Conservation (phyloP, 2,888 invertebrate species). For the Agrochola macilenta region DNA sequence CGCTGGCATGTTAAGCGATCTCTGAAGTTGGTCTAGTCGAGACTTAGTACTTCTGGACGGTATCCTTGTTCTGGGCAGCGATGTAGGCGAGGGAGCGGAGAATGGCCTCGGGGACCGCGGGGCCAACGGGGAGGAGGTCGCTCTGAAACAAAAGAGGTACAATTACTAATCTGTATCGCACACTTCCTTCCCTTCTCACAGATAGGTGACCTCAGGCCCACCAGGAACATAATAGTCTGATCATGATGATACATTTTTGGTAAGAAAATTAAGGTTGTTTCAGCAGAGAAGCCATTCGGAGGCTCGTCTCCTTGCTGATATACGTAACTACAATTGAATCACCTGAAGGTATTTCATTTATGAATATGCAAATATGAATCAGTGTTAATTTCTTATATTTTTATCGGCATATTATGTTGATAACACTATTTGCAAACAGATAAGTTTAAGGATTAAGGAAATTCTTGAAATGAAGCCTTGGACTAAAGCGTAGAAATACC, state of each 20-base stretch:
- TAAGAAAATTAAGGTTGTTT: neutral
- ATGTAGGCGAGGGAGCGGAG: constrained; percentile 77
- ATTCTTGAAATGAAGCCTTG: constrained; percentile 17
- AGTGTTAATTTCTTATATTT: neutral
- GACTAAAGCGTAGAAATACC: neutral
- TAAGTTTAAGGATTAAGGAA: constrained; percentile 2
- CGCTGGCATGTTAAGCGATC: constrained; percentile 27
- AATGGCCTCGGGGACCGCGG: constrained; percentile 77
- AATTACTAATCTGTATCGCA: neutral
- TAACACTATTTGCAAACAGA: constrained; percentile 21
- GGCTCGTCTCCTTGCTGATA: neutral
- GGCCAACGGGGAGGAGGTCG: constrained; percentile 74
- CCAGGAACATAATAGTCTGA: neutral
- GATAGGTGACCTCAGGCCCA: neutral
- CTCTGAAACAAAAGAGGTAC: constrained; percentile 69
- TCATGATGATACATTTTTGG: neutral
- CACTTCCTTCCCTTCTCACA: neutral
- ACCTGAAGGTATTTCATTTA: neutral
- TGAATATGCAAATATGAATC: constrained; percentile 11
- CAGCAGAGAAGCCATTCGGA: neutral
- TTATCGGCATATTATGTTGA: constrained; percentile 19
- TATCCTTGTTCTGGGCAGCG: constrained; percentile 60
- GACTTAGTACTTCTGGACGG: constrained; percentile 45
- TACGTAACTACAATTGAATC: constrained; percentile 7
- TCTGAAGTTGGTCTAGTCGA: constrained; percentile 21